A percentile compares a stretch with the other conserved stretches of the same genome.
Conservation (phyloP, 2,888 invertebrate genomes). For the Schizaphis graminum region DNA sequence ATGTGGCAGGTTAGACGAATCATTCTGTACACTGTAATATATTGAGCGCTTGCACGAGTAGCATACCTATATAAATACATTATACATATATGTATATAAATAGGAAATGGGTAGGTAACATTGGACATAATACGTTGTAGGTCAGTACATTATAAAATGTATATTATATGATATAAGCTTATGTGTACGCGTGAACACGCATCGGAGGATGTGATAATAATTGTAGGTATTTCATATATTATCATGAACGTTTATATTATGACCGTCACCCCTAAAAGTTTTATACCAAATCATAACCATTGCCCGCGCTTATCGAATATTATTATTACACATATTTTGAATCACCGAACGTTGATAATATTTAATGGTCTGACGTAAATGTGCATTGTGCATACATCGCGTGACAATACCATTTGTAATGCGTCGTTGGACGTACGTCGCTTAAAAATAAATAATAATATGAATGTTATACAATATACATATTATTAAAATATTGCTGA, state of each 20-base stretch:
- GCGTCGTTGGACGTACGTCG: background rate
- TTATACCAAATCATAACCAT: background rate
- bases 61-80: background rate
- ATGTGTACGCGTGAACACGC: background rate
- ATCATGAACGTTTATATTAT: background rate
- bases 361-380: background rate
- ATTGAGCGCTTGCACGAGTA: background rate
- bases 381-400: background rate
- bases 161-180: background rate
- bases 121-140: background rate
- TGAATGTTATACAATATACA: background rate
- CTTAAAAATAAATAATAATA: background rate
- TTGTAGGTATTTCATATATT: background rate
- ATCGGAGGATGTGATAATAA: background rate
- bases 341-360: background rate
- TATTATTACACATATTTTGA: background rate
- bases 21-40: background rate
- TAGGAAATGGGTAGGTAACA: background rate
- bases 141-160: background rate
- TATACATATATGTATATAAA: background rate
- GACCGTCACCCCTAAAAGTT: background rate
- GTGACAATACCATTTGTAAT: background rate
- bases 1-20: background rate
- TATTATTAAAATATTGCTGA: background rate
- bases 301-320: background rate